Percentiles rank a stretch among this genome's conserved stretches.
Evolutionary conservation across 2,113 vertebrate species (phyloP).

Genomic region (Centropus unirufus): DNA sequence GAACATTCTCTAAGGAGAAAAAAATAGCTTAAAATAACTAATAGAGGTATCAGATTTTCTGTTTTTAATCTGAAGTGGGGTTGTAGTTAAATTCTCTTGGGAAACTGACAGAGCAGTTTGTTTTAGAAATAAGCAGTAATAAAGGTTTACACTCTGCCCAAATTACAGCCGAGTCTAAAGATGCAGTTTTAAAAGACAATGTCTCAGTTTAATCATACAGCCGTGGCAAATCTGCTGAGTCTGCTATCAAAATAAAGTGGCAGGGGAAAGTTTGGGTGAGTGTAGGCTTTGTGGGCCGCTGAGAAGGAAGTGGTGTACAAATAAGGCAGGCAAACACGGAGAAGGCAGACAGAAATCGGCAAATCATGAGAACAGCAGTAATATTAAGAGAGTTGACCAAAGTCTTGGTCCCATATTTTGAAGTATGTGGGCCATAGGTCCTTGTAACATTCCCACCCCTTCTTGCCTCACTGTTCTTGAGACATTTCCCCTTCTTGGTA

Average conservation of each 20-base stretch:
- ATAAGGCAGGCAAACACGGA: neutral
- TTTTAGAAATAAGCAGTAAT: neutral
- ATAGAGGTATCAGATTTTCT: neutral
- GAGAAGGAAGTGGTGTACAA: neutral
- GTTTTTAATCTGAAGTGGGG: neutral
- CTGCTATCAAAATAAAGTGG: neutral
- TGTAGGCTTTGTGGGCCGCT: neutral
- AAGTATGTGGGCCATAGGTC: neutral
- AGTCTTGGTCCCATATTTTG: neutral
- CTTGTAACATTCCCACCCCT: neutral
- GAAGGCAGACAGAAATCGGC: neutral
- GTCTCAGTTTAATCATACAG: neutral
- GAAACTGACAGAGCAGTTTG: neutral
- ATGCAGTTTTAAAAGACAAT: neutral
- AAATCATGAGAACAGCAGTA: neutral
- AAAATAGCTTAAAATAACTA: neutral
- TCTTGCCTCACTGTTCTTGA: neutral
- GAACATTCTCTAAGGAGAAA: neutral
- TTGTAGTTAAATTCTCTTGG: neutral
- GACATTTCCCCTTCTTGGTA: neutral
- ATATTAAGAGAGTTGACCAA: neutral
- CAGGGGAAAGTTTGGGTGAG: neutral
- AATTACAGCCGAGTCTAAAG: neutral
- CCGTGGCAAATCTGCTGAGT: neutral
- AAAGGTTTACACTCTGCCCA: neutral